Conservation (phyloP, 2,888 invertebrate genomes). For the Epinotia brunnichana region DNA sequence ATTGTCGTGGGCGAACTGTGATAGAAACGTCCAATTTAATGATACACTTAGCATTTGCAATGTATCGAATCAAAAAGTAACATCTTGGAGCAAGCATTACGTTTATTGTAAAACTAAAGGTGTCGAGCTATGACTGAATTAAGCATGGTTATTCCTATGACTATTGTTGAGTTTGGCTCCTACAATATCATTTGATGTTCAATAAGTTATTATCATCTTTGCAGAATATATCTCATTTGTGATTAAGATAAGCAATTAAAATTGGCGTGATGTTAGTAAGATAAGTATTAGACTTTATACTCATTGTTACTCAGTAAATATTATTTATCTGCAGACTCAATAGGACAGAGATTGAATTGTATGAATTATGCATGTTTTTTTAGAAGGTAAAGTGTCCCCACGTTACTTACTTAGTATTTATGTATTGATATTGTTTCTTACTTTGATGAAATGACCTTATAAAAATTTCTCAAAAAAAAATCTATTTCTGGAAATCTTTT, state of each 20-base stretch:
- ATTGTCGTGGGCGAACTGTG: slow-evolving; percentile 27
- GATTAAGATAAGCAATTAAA: neutral
- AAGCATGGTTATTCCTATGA: neutral
- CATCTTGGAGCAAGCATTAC: neutral
- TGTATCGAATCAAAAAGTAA: neutral
- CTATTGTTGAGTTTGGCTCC: neutral
- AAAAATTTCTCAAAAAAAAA: too few species aligned
- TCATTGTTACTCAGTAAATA: too few species aligned
- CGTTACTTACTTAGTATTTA: too few species aligned
- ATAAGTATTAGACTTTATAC: too few species aligned
- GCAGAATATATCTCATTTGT: neutral
- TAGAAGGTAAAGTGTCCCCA: too few species aligned
- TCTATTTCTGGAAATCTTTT: too few species aligned
- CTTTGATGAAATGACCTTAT: too few species aligned
- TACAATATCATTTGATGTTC: neutral
- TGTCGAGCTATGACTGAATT: neutral
- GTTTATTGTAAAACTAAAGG: neutral
- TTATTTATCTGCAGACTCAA: too few species aligned
- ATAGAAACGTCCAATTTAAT: slow-evolving; percentile 32
- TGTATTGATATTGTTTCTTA: too few species aligned
- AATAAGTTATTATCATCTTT: neutral
- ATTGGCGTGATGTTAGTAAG: neutral
- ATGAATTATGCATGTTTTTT: too few species aligned
- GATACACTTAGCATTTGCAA: slow-evolving; percentile 5
- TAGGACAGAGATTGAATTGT: too few species aligned